Conservation (phyloP, 2,797 vertebrate genomes). For the Danio jaintianensis region DNA sequence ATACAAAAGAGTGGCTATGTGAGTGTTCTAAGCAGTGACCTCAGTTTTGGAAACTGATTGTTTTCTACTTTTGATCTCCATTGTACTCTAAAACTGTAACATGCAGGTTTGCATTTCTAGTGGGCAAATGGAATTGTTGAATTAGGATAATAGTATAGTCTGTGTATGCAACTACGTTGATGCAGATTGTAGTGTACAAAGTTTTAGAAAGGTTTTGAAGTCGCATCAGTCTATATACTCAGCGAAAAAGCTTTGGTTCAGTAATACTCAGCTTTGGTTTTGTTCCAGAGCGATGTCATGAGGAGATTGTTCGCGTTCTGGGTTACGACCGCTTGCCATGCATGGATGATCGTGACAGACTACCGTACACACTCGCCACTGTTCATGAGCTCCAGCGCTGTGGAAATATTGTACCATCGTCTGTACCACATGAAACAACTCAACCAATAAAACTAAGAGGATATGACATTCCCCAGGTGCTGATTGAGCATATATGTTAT, state of each 20-base stretch:
- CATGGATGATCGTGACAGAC: slow-evolving; percentile 54
- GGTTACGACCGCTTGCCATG: slow-evolving; percentile 55
- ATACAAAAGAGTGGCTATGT: too few species aligned
- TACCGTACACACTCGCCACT: slow-evolving; percentile 56
- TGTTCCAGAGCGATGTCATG: slow-evolving; percentile 57
- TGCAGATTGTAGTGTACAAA: too few species aligned
- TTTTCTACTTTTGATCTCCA: too few species aligned
- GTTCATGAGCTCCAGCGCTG: slow-evolving; percentile 61
- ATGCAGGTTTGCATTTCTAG: too few species aligned
- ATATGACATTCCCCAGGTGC: slow-evolving; percentile 58
- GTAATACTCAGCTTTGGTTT: neutral
- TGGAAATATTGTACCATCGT: slow-evolving; percentile 50
- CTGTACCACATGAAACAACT: slow-evolving; percentile 36
- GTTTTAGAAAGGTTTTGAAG: neutral
- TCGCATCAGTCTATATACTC: neutral
- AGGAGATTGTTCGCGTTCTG: slow-evolving; percentile 58
- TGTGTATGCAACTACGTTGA: too few species aligned
- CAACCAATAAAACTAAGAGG: slow-evolving; percentile 45
- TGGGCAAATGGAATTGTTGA: too few species aligned
- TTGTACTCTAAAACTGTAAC: too few species aligned
- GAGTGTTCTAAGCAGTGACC: too few species aligned
- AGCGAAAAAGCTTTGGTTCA: too few species aligned
- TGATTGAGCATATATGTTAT: neutral
- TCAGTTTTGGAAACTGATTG: too few species aligned
- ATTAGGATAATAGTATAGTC: too few species aligned